Base-by-base conservation (phyloP, 2,888 invertebrate genomes). In the Tinea pellionella region DNA sequence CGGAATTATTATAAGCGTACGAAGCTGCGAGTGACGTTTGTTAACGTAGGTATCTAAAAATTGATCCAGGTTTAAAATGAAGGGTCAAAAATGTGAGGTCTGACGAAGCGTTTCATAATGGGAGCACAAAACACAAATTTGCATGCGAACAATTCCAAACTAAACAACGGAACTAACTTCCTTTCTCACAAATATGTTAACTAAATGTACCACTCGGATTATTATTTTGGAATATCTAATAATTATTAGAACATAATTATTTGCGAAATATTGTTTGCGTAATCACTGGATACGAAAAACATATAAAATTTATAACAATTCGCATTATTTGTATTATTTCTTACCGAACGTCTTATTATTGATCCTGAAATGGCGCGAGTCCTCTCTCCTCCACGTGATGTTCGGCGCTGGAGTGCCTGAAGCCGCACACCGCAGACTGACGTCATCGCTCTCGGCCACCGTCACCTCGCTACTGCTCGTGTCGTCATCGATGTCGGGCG, bases 381-480 rank as follows among this genome's bases (percentile, higher is more conserved):
- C 93, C 73, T 95, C 95, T 59, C 94, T 83, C 64, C 93, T 88
- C 96, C 96, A 96, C 11, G 90, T 92, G 64, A 96, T 93, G 60
- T 88, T 90, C 0, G 95, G 95, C 2, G 88, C 81, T 0, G 96
- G 96, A 53, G 93, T 93, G 7, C 96, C 94, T 0, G 92, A 93
- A 0, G 95, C 96, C 13, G 91, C 92, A 68, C 96, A 96, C 6
- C 90, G 89, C 12, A 96, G 83, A 0, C 91, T 91, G 0, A 94
- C 94, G 63, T 92, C 92, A 63, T 92, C 93, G 0, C 94, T 93
- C 80, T 96, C 96, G 63, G 92, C 90, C 13, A 94, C 92, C 9
- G 92, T 89, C 74, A 94, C 89, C 70, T 94, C 94, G 1, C 93
- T 90, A 67, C 93, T 93, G 61, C 93, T 93, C 13, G 90, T 90